Percentiles rank a stretch among this genome's conserved stretches.
Conservation (phyloP, 1,140 invertebrate species). For the Bombyx mandarina region DNA sequence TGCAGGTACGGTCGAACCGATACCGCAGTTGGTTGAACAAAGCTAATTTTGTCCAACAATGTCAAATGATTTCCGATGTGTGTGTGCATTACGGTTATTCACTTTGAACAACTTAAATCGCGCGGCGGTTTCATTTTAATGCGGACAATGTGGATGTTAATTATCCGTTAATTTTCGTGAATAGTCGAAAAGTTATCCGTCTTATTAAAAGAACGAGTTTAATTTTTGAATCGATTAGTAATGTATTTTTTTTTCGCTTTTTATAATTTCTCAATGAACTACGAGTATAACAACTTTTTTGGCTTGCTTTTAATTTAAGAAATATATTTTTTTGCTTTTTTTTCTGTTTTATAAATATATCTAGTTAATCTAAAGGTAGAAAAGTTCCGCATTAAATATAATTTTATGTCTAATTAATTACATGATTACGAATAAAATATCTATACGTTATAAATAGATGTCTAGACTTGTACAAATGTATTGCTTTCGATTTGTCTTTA, state of each 20-base stretch:
- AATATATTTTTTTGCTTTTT: no score
- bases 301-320: no score
- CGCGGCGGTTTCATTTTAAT: not conserved
- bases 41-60: not conserved
- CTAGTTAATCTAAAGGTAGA: not conserved
- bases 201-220: no score
- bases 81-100: not conserved
- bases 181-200: no score
- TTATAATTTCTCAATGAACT: no score
- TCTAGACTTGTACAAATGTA: conserved; percentile 20
- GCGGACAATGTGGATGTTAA: no score
- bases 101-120: not conserved
- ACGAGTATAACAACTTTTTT: no score
- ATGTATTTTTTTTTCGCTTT: no score
- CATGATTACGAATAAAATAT: not conserved
- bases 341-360: no score
- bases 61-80: conserved; percentile 1
- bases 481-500: conserved; percentile 12
- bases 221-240: no score
- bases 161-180: no score
- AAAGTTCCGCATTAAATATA: conserved; percentile 3
- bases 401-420: not conserved
- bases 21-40: not conserved
- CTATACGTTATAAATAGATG: conserved; percentile 3
- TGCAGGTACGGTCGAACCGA: not conserved